Percentiles rank a stretch among this genome's conserved stretches.
Conservation (phyloP, 1,140 invertebrate genomes). For the Lanistes nyassanus region DNA sequence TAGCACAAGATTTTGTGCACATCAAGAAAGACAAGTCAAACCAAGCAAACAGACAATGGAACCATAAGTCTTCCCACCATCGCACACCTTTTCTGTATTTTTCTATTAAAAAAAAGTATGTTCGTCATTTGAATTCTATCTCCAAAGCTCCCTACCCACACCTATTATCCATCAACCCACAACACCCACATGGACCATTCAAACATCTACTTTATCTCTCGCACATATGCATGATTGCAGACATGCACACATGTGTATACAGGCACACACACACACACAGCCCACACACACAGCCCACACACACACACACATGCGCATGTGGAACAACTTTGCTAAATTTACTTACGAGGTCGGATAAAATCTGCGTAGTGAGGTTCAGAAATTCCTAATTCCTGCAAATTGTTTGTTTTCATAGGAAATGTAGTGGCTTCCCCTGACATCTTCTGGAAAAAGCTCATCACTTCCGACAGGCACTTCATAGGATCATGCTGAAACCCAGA, state of each 20-base stretch:
- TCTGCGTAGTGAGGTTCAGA: slow-evolving; percentile 2
- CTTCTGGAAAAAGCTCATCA: slow-evolving; percentile 38
- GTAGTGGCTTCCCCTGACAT: slow-evolving; percentile 25
- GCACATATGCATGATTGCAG: background rate
- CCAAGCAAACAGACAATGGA: too few relatives aligned
- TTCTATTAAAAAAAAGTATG: too few relatives aligned
- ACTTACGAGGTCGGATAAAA: background rate
- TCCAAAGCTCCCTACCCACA: too few relatives aligned
- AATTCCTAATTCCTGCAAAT: slow-evolving; percentile 25
- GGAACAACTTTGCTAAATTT: background rate
- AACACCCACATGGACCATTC: too few relatives aligned
- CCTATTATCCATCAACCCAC: too few relatives aligned
- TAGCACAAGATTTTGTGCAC: too few relatives aligned
- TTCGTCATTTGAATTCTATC: too few relatives aligned
- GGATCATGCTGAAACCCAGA: slow-evolving; percentile 32
- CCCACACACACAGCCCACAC: background rate
- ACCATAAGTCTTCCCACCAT: too few relatives aligned
- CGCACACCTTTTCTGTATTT: too few relatives aligned
- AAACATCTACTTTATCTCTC: background rate
- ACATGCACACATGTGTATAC: background rate
- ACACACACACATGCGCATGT: background rate
- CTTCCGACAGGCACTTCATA: slow-evolving; percentile 34
- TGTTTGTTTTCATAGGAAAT: slow-evolving; percentile 31
- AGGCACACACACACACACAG: background rate
- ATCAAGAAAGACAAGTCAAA: too few relatives aligned